Conservation (phyloP, 1,140 invertebrate genomes). For the Nebria ingens region DNA sequence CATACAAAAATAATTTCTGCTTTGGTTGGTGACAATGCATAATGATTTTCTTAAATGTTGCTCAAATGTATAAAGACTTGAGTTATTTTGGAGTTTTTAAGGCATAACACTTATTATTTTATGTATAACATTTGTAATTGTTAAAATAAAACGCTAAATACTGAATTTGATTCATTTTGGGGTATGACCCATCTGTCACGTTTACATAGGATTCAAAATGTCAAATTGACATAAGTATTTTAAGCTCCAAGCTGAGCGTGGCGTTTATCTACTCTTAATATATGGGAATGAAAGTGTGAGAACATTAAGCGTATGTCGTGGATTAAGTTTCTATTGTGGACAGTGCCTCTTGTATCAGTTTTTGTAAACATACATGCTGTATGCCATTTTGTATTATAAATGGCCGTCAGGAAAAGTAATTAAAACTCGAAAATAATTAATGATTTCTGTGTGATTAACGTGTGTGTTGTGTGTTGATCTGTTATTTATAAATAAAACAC, state of each 20-base stretch:
- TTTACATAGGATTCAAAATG: not conserved
- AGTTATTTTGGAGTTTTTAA: too few relatives aligned
- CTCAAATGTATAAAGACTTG: too few relatives aligned
- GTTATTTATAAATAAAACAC: not conserved
- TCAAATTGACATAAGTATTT: not conserved
- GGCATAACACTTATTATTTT: too few relatives aligned
- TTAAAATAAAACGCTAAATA: too few relatives aligned
- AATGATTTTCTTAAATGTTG: too few relatives aligned
- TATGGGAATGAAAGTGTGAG: not conserved
- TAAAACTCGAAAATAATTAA: constrained; percentile 1
- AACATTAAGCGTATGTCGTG: not conserved
- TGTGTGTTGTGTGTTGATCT: not conserved
- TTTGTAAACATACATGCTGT: constrained; percentile 3
- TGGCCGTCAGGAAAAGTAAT: constrained; percentile 3
- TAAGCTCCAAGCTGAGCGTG: not conserved
- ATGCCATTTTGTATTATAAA: constrained; percentile 9
- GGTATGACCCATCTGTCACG: not conserved
- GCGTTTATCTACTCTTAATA: not conserved
- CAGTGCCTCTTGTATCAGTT: constrained; percentile 1
- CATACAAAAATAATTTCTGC: too few relatives aligned
- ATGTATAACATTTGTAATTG: too few relatives aligned
- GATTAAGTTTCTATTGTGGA: not conserved
- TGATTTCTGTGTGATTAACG: not conserved
- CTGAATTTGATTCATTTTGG: too few relatives aligned
- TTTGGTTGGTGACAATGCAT: too few relatives aligned